Conservation (phyloP, 2,797 vertebrate species). For the Coregonus suidteri region DNA sequence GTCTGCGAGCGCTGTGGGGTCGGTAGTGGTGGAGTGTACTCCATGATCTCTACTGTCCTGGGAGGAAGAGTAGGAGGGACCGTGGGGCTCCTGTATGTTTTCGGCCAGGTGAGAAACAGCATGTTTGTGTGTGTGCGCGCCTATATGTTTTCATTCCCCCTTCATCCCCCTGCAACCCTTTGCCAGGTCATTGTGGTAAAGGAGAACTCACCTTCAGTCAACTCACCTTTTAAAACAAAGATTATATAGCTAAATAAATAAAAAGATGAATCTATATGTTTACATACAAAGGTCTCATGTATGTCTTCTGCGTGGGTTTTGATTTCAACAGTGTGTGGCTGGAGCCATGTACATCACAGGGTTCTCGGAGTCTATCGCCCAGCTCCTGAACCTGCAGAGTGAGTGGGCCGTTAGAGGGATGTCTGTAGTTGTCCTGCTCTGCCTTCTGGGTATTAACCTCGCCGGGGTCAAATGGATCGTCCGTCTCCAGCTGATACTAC, state of each 20-base stretch:
- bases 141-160: background rate
- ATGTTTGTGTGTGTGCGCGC: background rate
- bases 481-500: slow-evolving; percentile 90
- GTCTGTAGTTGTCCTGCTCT: slow-evolving; percentile 85
- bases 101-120: slow-evolving; percentile 86
- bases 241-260: background rate
- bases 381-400: slow-evolving; percentile 81
- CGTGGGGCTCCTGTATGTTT: slow-evolving; percentile 92
- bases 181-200: background rate
- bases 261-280: no score
- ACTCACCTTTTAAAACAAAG: background rate
- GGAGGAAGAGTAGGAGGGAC: slow-evolving; percentile 89
- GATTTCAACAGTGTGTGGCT: slow-evolving; percentile 85
- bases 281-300: no score
- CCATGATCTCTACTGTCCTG: slow-evolving; percentile 93
- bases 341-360: slow-evolving; percentile 98
- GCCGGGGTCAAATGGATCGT: slow-evolving; percentile 98
- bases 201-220: background rate
- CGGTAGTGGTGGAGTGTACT: slow-evolving; percentile 90
- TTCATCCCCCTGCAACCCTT: background rate
- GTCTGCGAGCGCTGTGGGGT: slow-evolving; percentile 84
- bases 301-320: background rate
- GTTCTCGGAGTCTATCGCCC: slow-evolving; percentile 92
- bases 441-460: slow-evolving; percentile 92
- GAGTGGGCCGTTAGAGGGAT: slow-evolving; percentile 89